Evolutionary conservation across 2,888 invertebrate species (phyloP).

Genomic region (Lacanobia wlatinum): DNA sequence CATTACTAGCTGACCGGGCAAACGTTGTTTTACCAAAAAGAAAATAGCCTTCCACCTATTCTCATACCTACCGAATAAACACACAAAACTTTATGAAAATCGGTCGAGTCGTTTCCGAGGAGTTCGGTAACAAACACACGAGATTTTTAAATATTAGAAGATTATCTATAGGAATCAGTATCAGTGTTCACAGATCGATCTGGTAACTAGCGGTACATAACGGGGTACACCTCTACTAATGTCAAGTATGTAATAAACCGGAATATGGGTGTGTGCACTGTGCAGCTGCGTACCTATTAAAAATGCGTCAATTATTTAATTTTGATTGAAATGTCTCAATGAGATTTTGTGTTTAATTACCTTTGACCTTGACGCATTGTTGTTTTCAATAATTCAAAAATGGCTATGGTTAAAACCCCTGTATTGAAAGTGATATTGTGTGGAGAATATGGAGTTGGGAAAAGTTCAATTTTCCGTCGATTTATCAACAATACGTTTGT

Average conservation of each 20-base stretch:
- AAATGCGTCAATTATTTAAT: constrained; percentile 24
- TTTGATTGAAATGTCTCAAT: constrained; percentile 12
- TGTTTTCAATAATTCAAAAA: constrained; percentile 72
- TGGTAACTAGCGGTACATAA: not conserved
- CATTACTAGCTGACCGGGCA: too few species aligned
- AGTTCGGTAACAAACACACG: too few species aligned
- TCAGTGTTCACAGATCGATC: not conserved
- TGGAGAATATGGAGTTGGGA: constrained; percentile 99
- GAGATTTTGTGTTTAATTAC: constrained; percentile 11
- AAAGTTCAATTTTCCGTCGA: constrained; percentile 97
- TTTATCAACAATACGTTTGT: constrained; percentile 97
- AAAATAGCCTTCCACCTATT: too few species aligned
- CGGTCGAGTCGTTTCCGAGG: too few species aligned
- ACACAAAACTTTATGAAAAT: too few species aligned
- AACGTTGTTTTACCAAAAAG: too few species aligned
- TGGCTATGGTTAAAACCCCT: constrained; percentile 96
- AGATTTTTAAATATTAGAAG: too few species aligned
- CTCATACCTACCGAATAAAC: too few species aligned
- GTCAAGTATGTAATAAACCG: constrained; percentile 2
- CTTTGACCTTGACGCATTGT: constrained; percentile 14
- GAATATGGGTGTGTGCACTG: constrained; percentile 52
- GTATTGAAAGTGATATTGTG: constrained; percentile 98
- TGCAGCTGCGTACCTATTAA: constrained; percentile 23
- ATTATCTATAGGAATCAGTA: not conserved
- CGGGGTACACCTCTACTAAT: constrained; percentile 5